Percentiles rank a stretch among this genome's conserved stretches.
These are phyloP conservation scores for Zaprionus nigranus DNA, from an alignment of 1,140 invertebrate species.

Conservation along the genomic window DNA sequence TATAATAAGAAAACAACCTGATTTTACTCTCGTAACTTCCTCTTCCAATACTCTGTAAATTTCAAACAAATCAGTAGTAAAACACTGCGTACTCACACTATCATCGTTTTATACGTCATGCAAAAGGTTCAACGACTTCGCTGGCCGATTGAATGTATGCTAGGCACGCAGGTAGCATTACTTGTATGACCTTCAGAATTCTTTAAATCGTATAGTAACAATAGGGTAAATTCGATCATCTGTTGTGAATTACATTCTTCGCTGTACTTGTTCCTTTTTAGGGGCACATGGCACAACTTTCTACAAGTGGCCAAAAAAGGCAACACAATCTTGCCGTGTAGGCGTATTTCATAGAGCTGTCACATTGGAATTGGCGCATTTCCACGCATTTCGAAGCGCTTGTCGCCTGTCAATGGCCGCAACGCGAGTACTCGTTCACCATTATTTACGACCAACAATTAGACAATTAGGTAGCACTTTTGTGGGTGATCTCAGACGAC, in stretches of 20 bases:
- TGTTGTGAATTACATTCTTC: constrained; percentile 22
- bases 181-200: constrained; percentile 70
- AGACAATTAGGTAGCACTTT: constrained; percentile 64
- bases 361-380: constrained; percentile 31
- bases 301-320: constrained; percentile 17
- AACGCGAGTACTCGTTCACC: constrained; percentile 24
- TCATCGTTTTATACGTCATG: constrained; percentile 49
- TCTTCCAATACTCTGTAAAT: neutral
- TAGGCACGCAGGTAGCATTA: constrained; percentile 59
- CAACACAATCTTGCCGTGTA: constrained; percentile 22
- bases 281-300: constrained; percentile 26
- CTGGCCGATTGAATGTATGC: constrained; percentile 52
- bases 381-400: constrained; percentile 21
- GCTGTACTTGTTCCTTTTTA: constrained; percentile 13
- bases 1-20: neutral
- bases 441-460: constrained; percentile 69
- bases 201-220: constrained; percentile 52
- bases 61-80: neutral
- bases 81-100: constrained; percentile 2
- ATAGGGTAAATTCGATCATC: constrained; percentile 40
- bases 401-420: constrained; percentile 56
- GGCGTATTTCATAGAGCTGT: constrained; percentile 44
- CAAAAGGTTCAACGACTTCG: constrained; percentile 66
- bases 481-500: constrained; percentile 52
- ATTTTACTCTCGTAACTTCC: neutral